A percentile compares a stretch with the other conserved stretches of the same genome.
These are phyloP conservation scores for Ctenosaura bakeri DNA, from an alignment of 2,797 vertebrate genomes.

Conservation along the genomic window DNA sequence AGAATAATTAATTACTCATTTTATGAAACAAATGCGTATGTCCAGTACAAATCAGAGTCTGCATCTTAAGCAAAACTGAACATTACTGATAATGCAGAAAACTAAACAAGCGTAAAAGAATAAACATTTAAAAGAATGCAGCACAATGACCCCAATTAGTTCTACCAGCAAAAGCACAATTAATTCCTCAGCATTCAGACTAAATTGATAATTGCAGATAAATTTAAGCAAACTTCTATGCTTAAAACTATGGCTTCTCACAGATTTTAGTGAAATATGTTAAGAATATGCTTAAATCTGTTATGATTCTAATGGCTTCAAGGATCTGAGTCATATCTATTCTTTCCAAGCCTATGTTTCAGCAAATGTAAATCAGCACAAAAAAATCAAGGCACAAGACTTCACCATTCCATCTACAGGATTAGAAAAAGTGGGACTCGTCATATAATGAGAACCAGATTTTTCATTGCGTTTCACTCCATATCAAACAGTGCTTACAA, in stretches of 20 bases:
- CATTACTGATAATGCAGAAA: neutral
- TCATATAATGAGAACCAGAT: neutral
- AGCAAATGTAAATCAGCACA: constrained; percentile 6
- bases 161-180: neutral
- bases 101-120: neutral
- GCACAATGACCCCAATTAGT: neutral
- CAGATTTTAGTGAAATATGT: neutral
- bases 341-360: neutral
- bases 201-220: neutral
- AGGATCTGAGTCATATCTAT: neutral
- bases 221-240: neutral
- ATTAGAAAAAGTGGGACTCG: neutral
- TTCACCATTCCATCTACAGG: neutral
- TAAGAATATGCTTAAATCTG: neutral
- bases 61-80: neutral
- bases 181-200: neutral
- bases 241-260: neutral
- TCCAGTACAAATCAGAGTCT: neutral
- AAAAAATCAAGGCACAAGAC: neutral
- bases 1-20: constrained; percentile 31
- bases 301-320: neutral
- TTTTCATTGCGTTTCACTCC: neutral
- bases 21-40: neutral
- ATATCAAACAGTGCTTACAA: neutral
- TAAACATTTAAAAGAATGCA: neutral